phyloP scores from a whole-genome alignment of 64 coral and sea anemone genomes.

The Exaiptasia diaphana region DNA sequence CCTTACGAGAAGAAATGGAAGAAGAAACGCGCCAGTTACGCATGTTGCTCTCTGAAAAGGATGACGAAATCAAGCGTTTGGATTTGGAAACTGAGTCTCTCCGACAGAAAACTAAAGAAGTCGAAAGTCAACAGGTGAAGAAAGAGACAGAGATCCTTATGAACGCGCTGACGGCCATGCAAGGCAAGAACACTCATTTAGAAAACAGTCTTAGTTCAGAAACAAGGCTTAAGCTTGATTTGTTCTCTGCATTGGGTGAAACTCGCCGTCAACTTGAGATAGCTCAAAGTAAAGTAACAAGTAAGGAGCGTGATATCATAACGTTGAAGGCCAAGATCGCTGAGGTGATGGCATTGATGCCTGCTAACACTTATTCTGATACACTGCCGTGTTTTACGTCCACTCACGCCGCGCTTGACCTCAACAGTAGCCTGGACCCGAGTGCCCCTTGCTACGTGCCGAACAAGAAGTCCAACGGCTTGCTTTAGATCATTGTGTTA shows the following conservation, averaged over 20 bases:
- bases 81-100: slow-evolving; percentile 77
- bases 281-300: slow-evolving; percentile 68
- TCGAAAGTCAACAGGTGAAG: slow-evolving; percentile 89
- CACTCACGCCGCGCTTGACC: slow-evolving; percentile 50
- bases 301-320: slow-evolving; percentile 85
- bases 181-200: slow-evolving; percentile 93
- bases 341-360: slow-evolving; percentile 95
- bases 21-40: slow-evolving; percentile 83
- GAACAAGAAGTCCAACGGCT: slow-evolving; percentile 70
- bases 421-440: slow-evolving; percentile 65
- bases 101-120: slow-evolving; percentile 79
- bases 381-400: slow-evolving; percentile 15
- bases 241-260: slow-evolving; percentile 91
- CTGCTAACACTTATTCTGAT: slow-evolving; percentile 37
- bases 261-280: slow-evolving; percentile 89
- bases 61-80: slow-evolving; percentile 69
- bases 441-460: slow-evolving; percentile 81
- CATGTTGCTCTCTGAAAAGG: slow-evolving; percentile 68
- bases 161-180: slow-evolving; percentile 82
- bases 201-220: slow-evolving; percentile 93
- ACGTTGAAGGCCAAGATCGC: slow-evolving; percentile 88
- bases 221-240: slow-evolving; percentile 86
- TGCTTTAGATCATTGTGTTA: slow-evolving; percentile 57
- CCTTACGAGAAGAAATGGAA: slow-evolving; percentile 79
- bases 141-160: slow-evolving; percentile 95